These are phyloP conservation scores for Heliconius melpomene DNA, from an alignment of 1,140 invertebrate species.

Conservation along the genomic window DNA sequence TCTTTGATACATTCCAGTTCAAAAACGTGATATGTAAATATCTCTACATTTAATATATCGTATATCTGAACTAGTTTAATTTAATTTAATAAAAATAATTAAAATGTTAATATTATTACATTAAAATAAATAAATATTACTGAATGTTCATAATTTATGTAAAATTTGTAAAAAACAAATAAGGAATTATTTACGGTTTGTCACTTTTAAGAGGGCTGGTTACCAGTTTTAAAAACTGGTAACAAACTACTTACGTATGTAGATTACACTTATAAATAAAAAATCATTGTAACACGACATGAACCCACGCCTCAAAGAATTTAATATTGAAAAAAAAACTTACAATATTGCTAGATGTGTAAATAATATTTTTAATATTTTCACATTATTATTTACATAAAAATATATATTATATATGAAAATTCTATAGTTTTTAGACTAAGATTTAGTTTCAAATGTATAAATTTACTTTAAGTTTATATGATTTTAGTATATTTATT, in stretches of 20 bases:
- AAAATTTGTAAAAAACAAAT: not conserved
- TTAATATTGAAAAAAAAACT: not conserved
- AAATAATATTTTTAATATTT: too few relatives aligned
- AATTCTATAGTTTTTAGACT: not conserved
- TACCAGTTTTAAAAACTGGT: not conserved
- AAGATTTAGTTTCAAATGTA: not conserved
- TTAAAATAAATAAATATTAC: not conserved
- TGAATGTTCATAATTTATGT: not conserved
- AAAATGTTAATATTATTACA: not conserved
- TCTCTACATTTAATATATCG: not conserved
- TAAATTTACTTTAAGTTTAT: not conserved
- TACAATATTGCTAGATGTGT: not conserved
- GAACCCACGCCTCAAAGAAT: not conserved
- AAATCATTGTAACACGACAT: not conserved
- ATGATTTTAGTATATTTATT: not conserved
- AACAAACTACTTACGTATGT: not conserved
- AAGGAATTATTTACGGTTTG: not conserved
- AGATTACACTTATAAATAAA: not conserved
- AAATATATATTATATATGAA: not conserved
- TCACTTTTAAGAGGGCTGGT: not conserved
- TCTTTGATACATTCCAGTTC: constrained; percentile 2
- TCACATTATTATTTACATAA: too few relatives aligned
- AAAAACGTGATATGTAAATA: constrained; percentile 28
- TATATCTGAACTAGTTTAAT: not conserved
- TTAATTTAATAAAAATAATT: not conserved